A percentile compares a stretch with the other conserved stretches of the same genome.
These are phyloP conservation scores for Orchesella flavescens DNA, from an alignment of 2,888 invertebrate species.

Conservation along the genomic window DNA sequence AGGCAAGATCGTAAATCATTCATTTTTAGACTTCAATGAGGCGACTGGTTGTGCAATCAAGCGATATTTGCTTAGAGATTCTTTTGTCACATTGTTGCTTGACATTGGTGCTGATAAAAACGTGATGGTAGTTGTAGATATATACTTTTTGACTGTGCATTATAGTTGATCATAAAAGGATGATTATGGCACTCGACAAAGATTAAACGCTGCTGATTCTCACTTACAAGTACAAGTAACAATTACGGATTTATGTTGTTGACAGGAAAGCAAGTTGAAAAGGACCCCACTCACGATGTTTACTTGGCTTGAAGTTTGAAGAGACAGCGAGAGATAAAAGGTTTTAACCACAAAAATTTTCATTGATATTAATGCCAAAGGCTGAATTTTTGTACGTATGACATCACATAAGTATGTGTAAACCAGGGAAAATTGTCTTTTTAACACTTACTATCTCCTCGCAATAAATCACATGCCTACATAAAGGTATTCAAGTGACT, in stretches of 20 bases:
- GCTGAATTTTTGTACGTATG: background rate
- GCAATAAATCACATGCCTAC: slow-evolving; percentile 37
- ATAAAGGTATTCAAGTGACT: background rate
- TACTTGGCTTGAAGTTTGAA: background rate
- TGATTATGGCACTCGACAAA: slow-evolving; percentile 58
- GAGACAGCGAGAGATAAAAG: background rate
- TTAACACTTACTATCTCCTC: slow-evolving; percentile 22
- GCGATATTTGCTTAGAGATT: slow-evolving; percentile 28
- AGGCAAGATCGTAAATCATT: slow-evolving; percentile 47
- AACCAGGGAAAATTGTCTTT: slow-evolving; percentile 10
- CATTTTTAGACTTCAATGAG: slow-evolving; percentile 21
- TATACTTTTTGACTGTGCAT: too few relatives aligned
- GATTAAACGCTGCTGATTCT: slow-evolving; percentile 43
- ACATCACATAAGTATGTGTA: slow-evolving; percentile 5
- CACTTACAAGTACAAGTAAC: slow-evolving; percentile 26
- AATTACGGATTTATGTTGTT: slow-evolving; percentile 22
- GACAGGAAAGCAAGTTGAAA: slow-evolving; percentile 10
- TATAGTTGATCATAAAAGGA: slow-evolving; percentile 25
- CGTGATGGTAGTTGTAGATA: background rate
- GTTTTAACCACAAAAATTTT: slow-evolving; percentile 1
- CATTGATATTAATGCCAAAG: background rate
- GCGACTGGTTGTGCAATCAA: slow-evolving; percentile 22
- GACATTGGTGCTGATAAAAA: background rate
- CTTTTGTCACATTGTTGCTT: slow-evolving; percentile 15
- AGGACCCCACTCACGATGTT: background rate